A percentile compares a stretch with the other conserved stretches of the same genome.
phyloP scores from a whole-genome alignment of 2,888 invertebrate genomes.

The Polylopha cassiicola region DNA sequence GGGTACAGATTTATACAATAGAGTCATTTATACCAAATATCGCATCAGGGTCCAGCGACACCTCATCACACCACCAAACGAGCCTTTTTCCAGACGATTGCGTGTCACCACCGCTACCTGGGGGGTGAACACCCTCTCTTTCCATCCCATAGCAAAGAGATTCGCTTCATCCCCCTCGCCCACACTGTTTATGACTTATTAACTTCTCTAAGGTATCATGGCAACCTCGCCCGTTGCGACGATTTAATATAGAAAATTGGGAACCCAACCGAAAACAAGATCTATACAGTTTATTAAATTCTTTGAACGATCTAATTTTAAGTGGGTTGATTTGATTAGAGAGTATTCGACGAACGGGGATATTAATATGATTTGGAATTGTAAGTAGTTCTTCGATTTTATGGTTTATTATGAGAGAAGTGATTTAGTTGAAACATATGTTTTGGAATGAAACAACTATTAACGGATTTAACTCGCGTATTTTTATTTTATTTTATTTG shows the following conservation, averaged over 20 bases:
- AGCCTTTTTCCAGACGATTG: slow-evolving; percentile 75
- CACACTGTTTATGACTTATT: slow-evolving; percentile 75
- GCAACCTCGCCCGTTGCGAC: slow-evolving; percentile 60
- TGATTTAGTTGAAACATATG: too few species aligned
- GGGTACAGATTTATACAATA: too few species aligned
- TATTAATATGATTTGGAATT: too few species aligned
- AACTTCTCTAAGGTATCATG: slow-evolving; percentile 75
- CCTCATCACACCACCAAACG: slow-evolving; percentile 58
- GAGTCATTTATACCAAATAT: slow-evolving; percentile 39
- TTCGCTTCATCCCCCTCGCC: slow-evolving; percentile 44
- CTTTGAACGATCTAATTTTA: slow-evolving; percentile 30
- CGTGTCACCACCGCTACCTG: slow-evolving; percentile 63
- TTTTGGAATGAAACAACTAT: too few species aligned
- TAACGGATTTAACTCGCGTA: too few species aligned
- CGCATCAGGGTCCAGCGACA: slow-evolving; percentile 50
- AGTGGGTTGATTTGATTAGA: slow-evolving; percentile 16
- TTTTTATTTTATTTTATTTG: too few species aligned
- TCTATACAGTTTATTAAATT: slow-evolving; percentile 70
- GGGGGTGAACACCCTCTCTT: slow-evolving; percentile 46
- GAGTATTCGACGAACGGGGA: too few species aligned
- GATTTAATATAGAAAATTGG: slow-evolving; percentile 75
- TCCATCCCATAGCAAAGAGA: slow-evolving; percentile 32
- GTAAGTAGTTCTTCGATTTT: too few species aligned
- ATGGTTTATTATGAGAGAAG: too few species aligned
- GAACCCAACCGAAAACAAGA: slow-evolving; percentile 62